A percentile compares a stretch with the other conserved stretches of the same genome.
Conservation (phyloP, 1,140 invertebrate species). For the Steinernema khuongi region DNA sequence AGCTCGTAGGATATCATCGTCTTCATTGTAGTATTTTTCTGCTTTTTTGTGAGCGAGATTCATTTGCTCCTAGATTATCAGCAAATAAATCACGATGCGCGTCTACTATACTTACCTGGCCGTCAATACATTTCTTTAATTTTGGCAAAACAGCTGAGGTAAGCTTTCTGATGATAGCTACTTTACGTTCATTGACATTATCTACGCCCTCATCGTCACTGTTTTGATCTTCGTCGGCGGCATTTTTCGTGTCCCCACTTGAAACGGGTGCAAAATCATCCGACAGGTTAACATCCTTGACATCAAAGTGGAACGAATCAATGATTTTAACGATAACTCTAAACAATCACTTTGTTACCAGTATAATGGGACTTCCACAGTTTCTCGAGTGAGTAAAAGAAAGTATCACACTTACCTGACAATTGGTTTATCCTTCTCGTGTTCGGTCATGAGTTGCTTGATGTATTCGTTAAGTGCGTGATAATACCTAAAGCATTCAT, state of each 20-base stretch:
- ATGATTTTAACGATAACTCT: constrained; percentile 76
- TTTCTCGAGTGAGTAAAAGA: too few species aligned
- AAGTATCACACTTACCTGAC: constrained; percentile 39
- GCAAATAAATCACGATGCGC: background rate
- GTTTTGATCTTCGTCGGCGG: constrained; percentile 58
- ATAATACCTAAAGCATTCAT: constrained; percentile 58
- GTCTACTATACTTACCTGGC: constrained; percentile 31
- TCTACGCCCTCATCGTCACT: constrained; percentile 26
- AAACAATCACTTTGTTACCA: constrained; percentile 35
- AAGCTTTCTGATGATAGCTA: constrained; percentile 34
- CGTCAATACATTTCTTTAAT: constrained; percentile 45
- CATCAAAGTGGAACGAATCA: constrained; percentile 86
- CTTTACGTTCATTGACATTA: constrained; percentile 21
- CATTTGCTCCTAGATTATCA: constrained; percentile 23
- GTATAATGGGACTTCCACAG: too few species aligned
- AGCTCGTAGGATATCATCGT: constrained; percentile 81
- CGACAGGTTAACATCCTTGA: constrained; percentile 58
- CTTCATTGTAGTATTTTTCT: constrained; percentile 62
- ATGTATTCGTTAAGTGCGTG: constrained; percentile 74
- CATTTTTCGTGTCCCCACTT: constrained; percentile 44
- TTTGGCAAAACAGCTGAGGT: constrained; percentile 39
- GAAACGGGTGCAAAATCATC: background rate
- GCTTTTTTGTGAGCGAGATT: constrained; percentile 41
- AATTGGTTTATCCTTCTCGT: constrained; percentile 67
- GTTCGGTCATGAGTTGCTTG: constrained; percentile 67